These are phyloP conservation scores for Cyclura pinguis DNA, from an alignment of 2,797 vertebrate species.

Conservation along the genomic window DNA sequence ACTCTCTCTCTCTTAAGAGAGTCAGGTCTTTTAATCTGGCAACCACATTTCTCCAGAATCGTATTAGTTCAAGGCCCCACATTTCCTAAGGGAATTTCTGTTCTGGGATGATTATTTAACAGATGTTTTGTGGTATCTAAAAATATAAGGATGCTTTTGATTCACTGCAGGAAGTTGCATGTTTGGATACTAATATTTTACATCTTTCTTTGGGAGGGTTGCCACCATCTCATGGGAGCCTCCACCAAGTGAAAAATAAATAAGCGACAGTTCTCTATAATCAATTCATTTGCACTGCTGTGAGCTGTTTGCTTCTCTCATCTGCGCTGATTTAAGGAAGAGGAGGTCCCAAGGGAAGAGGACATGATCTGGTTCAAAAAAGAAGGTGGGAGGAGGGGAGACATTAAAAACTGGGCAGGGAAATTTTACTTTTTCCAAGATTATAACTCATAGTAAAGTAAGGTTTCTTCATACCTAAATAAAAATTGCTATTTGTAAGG, in stretches of 20 bases:
- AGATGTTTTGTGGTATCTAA: conserved; percentile 13
- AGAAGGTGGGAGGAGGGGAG: neutral
- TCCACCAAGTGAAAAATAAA: neutral
- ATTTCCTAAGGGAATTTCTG: neutral
- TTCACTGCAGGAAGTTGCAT: neutral
- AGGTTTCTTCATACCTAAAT: no score
- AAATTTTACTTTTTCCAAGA: neutral
- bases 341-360: neutral
- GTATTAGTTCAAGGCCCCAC: neutral
- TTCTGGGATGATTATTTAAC: neutral
- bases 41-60: neutral
- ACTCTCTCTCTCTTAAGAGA: no score
- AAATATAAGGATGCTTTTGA: conserved; percentile 3
- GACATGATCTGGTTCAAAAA: neutral
- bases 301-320: neutral
- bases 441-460: neutral
- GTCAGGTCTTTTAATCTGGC: neutral
- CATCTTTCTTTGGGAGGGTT: neutral
- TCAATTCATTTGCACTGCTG: neutral
- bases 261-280: neutral
- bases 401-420: neutral
- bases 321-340: neutral
- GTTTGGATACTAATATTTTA: neutral
- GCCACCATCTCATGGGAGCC: neutral
- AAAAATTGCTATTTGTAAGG: no score